Evolutionary conservation across 2,888 invertebrate species (phyloP).

Genomic region (Scaptomyza reducta): DNA sequence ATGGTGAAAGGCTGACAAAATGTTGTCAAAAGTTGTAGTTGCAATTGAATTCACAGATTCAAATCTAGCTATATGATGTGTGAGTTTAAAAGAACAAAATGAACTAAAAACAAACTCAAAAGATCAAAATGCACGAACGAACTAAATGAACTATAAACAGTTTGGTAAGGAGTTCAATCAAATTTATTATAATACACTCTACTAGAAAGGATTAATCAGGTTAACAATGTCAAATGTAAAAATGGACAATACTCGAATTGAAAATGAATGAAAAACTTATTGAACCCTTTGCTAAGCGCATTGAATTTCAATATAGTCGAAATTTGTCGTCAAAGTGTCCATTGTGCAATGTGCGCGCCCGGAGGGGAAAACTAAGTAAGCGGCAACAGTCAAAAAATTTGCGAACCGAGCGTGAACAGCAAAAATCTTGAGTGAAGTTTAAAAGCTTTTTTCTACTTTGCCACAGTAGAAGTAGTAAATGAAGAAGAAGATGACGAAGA

Average conservation of each 20-base stretch:
- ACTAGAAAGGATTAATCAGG: too few species aligned
- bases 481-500: constrained; percentile 9
- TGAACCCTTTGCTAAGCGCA: not conserved
- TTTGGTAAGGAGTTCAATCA: too few species aligned
- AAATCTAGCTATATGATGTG: too few species aligned
- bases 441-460: constrained; percentile 73
- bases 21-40: too few species aligned
- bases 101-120: not conserved
- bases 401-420: constrained; percentile 74
- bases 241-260: too few species aligned
- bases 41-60: too few species aligned
- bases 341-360: constrained; percentile 28
- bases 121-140: not conserved
- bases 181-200: too few species aligned
- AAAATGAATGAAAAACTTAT: not conserved
- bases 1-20: too few species aligned
- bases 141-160: not conserved
- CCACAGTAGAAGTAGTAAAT: constrained; percentile 35
- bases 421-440: constrained; percentile 79
- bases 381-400: constrained; percentile 76
- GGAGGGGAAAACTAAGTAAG: constrained; percentile 29
- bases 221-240: too few species aligned
- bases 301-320: not conserved
- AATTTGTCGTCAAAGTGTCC: constrained; percentile 10
- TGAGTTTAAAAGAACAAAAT: too few species aligned